phyloP scores from a whole-genome alignment of 2,888 invertebrate species.

The Lycophotia porphyrea region DNA sequence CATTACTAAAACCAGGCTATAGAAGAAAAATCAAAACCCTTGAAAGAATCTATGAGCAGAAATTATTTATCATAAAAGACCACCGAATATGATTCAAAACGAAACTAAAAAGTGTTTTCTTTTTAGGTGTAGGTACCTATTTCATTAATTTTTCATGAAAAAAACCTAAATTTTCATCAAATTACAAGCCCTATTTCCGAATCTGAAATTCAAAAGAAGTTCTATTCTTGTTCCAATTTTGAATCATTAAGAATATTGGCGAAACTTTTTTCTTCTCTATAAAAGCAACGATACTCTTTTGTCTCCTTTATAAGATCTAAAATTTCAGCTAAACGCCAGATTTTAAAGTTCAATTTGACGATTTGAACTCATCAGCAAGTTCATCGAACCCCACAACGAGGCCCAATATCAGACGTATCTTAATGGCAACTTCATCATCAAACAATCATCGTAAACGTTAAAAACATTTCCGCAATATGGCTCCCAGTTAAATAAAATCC shows the following conservation, averaged over 20 bases:
- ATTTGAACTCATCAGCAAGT: slow-evolving; percentile 29
- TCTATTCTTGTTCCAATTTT: slow-evolving; percentile 7
- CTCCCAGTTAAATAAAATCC: slow-evolving; percentile 46
- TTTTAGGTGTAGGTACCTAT: no score
- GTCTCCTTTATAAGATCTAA: neutral
- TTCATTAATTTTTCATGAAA: neutral
- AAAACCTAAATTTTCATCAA: neutral
- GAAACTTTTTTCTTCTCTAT: neutral
- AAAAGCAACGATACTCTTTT: neutral
- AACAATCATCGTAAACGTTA: slow-evolving; percentile 51
- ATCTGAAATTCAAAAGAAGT: neutral
- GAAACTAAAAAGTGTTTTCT: neutral
- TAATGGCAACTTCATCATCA: slow-evolving; percentile 53
- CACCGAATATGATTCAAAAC: neutral
- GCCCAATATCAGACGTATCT: slow-evolving; percentile 43
- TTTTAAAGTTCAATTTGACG: neutral
- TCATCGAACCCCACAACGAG: slow-evolving; percentile 36
- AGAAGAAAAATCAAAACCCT: neutral
- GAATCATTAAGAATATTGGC: neutral
- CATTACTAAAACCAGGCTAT: neutral
- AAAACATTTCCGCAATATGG: slow-evolving; percentile 53
- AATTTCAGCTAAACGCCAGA: slow-evolving; percentile 6
- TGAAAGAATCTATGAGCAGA: neutral
- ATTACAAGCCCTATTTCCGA: neutral
- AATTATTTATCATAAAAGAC: neutral